Evolutionary conservation across 2,113 vertebrate species (phyloP).

Genomic region (Eudorcas thomsonii): DNA sequence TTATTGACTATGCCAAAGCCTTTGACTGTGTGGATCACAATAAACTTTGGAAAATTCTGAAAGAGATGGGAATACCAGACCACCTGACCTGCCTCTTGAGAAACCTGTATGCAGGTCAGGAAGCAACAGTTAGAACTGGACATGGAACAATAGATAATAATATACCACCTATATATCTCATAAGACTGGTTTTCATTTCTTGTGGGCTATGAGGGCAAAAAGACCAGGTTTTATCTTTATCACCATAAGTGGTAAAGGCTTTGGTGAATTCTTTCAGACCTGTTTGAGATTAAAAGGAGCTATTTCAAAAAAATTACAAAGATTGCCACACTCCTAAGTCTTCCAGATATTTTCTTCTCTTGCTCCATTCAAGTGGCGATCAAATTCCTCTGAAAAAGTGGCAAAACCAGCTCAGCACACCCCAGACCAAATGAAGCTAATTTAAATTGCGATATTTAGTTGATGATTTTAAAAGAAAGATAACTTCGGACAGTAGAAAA

Average conservation of each 20-base stretch:
- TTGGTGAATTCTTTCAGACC: background rate
- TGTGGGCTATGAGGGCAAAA: background rate
- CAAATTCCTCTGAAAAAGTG: background rate
- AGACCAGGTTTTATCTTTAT: background rate
- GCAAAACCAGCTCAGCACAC: background rate
- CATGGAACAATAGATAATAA: background rate
- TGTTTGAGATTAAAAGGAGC: background rate
- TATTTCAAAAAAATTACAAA: background rate
- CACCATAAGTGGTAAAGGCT: background rate
- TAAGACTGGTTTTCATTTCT: background rate
- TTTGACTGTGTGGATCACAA: too few species aligned
- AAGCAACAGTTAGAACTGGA: too few species aligned
- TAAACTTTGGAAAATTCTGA: too few species aligned
- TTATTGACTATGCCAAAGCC: too few species aligned
- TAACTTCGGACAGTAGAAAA: background rate
- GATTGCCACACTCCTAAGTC: accelerated
- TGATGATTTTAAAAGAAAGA: background rate
- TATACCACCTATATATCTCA: too few species aligned
- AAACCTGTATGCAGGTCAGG: too few species aligned
- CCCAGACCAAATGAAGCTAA: background rate
- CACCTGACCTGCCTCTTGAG: too few species aligned
- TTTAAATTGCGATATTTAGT: background rate
- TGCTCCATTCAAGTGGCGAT: background rate
- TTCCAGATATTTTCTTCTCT: background rate
- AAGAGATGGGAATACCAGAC: too few species aligned